These are phyloP conservation scores for Dermochelys coriacea DNA, from an alignment of 2,797 vertebrate species.

Conservation along the genomic window DNA sequence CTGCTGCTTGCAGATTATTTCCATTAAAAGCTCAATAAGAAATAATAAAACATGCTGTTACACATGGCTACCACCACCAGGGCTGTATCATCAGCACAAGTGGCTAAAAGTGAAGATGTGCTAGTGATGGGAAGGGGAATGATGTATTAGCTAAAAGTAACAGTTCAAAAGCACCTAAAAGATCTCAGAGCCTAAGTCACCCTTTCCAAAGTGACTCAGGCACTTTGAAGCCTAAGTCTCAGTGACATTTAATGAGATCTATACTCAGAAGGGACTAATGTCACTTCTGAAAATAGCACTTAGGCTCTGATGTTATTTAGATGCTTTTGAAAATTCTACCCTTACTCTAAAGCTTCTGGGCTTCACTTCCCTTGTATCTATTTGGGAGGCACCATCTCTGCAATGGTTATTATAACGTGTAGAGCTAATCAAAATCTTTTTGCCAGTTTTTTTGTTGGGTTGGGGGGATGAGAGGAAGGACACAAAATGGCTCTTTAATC, in stretches of 20 bases:
- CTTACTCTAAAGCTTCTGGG: too few relatives aligned
- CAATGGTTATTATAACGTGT: neutral
- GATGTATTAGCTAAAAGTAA: neutral
- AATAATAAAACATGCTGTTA: neutral
- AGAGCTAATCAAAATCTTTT: neutral
- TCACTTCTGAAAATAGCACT: too few relatives aligned
- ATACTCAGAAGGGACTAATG: too few relatives aligned
- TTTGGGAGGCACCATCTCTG: neutral
- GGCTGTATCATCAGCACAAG: neutral
- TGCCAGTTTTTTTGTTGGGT: neutral
- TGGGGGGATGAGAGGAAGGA: too few relatives aligned
- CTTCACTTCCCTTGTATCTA: too few relatives aligned
- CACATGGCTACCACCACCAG: neutral
- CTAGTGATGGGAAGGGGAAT: neutral
- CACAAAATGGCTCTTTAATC: too few relatives aligned
- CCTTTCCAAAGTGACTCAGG: neutral
- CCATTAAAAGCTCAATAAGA: neutral
- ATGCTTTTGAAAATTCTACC: too few relatives aligned
- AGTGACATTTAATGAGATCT: neutral
- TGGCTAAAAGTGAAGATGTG: neutral
- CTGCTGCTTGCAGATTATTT: neutral
- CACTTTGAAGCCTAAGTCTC: neutral
- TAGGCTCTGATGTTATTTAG: too few relatives aligned
- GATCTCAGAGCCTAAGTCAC: neutral
- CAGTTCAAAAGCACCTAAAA: neutral